phyloP scores from a whole-genome alignment of 2,797 vertebrate genomes.

The Thalassophryne amazonica region DNA sequence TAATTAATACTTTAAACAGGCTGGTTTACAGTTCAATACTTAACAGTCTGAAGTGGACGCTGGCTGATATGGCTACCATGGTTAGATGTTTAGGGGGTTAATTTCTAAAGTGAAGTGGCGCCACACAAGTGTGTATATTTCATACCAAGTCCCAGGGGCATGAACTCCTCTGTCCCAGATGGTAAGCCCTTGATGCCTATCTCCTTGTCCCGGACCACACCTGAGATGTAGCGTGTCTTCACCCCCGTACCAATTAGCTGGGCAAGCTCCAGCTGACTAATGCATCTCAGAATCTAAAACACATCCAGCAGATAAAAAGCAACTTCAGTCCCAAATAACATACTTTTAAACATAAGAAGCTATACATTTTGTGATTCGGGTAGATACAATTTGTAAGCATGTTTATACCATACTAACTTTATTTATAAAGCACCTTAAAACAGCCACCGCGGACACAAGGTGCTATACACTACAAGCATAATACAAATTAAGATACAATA shows the following conservation, averaged over 20 bases:
- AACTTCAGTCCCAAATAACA: background rate
- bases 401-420: no score
- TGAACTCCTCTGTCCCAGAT: slow-evolving; percentile 90
- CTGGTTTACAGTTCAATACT: background rate
- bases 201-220: slow-evolving; percentile 88
- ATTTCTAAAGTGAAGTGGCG: background rate
- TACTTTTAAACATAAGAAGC: no score
- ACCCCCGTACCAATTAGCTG: slow-evolving; percentile 95
- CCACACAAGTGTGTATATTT: background rate
- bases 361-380: no score
- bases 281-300: slow-evolving; percentile 90
- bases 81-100: background rate
- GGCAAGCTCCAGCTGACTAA: slow-evolving; percentile 94
- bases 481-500: no score
- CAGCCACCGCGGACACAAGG: no score
- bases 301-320: slow-evolving; percentile 1
- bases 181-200: slow-evolving; percentile 83
- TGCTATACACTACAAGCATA: no score
- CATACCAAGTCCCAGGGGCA: slow-evolving; percentile 91
- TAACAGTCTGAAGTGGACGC: background rate
- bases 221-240: slow-evolving; percentile 94
- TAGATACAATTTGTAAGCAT: no score
- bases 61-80: no score
- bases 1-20: background rate
- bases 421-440: no score